These are phyloP conservation scores for Podilymbus podiceps DNA, from an alignment of 2,113 vertebrate genomes.

Conservation along the genomic window DNA sequence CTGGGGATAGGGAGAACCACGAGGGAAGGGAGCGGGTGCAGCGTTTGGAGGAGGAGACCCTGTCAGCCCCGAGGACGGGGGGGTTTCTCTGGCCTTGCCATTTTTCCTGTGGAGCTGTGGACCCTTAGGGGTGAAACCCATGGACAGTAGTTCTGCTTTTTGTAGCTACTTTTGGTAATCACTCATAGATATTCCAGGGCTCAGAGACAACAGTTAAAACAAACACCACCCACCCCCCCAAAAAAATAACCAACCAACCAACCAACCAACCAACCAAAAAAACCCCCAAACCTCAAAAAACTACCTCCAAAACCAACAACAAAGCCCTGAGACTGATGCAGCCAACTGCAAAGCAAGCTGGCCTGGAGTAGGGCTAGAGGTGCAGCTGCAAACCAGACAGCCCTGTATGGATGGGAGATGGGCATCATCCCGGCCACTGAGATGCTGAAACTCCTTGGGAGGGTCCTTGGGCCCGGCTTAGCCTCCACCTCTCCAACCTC, in stretches of 20 bases:
- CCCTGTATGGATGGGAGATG: not conserved
- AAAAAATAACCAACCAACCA: no score
- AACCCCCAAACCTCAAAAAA: no score
- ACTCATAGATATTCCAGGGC: not conserved
- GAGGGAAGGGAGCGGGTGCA: not conserved
- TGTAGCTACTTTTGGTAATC: not conserved
- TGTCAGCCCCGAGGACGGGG: fast-evolving
- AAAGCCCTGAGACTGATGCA: not conserved
- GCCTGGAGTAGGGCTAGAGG: not conserved
- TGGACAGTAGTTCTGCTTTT: not conserved
- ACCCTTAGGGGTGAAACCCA: not conserved
- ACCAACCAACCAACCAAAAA: no score
- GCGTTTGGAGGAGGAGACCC: not conserved
- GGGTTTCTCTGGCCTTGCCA: not conserved
- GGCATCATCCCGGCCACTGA: not conserved
- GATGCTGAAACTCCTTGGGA: not conserved
- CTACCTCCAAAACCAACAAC: not conserved
- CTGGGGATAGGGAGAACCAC: not conserved
- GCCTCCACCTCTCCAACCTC: not conserved
- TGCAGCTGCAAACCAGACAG: not conserved
- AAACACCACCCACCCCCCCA: no score
- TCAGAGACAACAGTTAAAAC: not conserved
- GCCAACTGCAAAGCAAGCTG: not conserved
- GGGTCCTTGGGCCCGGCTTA: fast-evolving
- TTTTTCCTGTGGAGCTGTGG: not conserved